Percentiles rank a stretch among this genome's conserved stretches.
Conservation (phyloP, 2,113 vertebrate species). For the Eulemur macaco region DNA sequence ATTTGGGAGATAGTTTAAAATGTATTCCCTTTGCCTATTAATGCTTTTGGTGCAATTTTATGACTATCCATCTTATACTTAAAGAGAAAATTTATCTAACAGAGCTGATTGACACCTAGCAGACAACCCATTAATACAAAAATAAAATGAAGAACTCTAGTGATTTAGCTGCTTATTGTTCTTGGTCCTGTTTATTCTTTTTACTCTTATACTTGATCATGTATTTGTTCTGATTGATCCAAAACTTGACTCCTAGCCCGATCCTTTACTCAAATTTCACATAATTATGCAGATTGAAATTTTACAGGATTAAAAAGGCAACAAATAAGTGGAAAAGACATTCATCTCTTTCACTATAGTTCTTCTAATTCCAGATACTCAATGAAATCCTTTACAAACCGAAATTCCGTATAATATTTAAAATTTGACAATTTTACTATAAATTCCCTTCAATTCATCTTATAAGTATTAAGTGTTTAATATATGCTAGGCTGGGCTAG, state of each 20-base stretch:
- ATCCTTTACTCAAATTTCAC: neutral
- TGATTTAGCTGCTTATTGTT: neutral
- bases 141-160: neutral
- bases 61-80: neutral
- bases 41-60: slow-evolving; percentile 38
- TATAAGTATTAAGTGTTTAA: neutral
- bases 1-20: slow-evolving; percentile 32
- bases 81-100: slow-evolving; percentile 42
- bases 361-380: neutral
- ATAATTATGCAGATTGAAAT: neutral
- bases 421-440: slow-evolving; percentile 35
- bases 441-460: neutral
- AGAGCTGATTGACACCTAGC: neutral
- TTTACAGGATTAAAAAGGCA: neutral
- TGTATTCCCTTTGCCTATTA: neutral
- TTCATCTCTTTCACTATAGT: neutral
- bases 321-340: neutral
- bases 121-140: neutral
- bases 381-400: slow-evolving; percentile 24
- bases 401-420: slow-evolving; percentile 46
- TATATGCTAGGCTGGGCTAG: neutral
- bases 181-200: slow-evolving; percentile 31
- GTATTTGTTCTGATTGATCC: slow-evolving; percentile 36
- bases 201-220: neutral
- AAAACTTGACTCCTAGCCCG: neutral